Conservation (phyloP, 1,140 invertebrate genomes). For the Vanessa atalanta region DNA sequence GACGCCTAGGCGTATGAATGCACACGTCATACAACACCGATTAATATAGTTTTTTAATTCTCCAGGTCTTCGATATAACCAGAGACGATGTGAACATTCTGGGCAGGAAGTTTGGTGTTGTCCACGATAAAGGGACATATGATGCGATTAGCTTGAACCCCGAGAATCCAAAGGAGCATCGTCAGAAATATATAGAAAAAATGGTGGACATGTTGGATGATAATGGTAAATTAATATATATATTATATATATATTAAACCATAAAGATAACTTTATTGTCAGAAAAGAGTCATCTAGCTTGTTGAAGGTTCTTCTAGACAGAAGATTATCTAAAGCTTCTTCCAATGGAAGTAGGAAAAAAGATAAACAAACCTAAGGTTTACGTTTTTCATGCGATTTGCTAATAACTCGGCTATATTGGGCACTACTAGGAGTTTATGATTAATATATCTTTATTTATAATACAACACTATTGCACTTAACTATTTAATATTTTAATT, state of each 20-base stretch:
- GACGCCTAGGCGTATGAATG: too few species aligned
- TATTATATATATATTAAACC: background rate
- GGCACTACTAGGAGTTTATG: too few species aligned
- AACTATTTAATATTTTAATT: too few species aligned
- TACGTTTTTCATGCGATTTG: too few species aligned
- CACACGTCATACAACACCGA: too few species aligned
- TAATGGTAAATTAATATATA: conserved; percentile 62
- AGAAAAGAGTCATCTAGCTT: too few species aligned
- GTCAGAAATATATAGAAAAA: conserved; percentile 86
- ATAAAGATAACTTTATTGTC: background rate
- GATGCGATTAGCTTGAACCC: conserved; percentile 93
- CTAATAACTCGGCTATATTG: too few species aligned
- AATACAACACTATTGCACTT: too few species aligned
- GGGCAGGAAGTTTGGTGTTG: conserved; percentile 82
- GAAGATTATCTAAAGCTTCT: background rate
- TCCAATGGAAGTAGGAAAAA: too few species aligned
- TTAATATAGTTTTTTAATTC: background rate
- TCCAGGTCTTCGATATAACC: conserved; percentile 83
- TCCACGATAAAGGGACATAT: conserved; percentile 96
- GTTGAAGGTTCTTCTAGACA: too few species aligned
- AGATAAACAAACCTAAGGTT: too few species aligned
- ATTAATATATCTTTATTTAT: too few species aligned
- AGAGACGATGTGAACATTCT: conserved; percentile 55
- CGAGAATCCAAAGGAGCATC: conserved; percentile 83
- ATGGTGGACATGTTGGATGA: conserved; percentile 71